A percentile compares a stretch with the other conserved stretches of the same genome.
phyloP scores from a whole-genome alignment of 2,797 vertebrate genomes.

The Gallirallus australis region DNA sequence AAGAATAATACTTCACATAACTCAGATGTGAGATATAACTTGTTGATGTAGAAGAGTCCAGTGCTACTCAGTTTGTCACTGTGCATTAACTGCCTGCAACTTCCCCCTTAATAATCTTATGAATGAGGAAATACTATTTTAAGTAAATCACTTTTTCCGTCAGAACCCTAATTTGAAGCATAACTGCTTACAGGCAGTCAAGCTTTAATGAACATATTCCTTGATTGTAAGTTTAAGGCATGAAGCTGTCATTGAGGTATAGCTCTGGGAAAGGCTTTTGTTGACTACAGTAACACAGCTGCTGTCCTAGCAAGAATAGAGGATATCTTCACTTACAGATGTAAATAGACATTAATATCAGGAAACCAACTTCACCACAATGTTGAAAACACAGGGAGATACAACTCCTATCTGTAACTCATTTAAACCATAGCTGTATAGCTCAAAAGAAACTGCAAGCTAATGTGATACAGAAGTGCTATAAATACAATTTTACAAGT shows the following conservation, averaged over 20 bases:
- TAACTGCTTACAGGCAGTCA: not conserved
- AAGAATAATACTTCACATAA: not conserved
- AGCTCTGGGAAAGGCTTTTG: slow-evolving; percentile 13
- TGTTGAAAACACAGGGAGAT: slow-evolving; percentile 15
- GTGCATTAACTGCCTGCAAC: not conserved
- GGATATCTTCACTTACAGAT: slow-evolving; percentile 2
- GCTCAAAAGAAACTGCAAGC: not conserved
- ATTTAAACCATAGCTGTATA: slow-evolving; percentile 8
- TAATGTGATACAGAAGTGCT: slow-evolving; percentile 1
- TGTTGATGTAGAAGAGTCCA: not conserved
- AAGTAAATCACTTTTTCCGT: not conserved
- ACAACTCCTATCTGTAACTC: slow-evolving; percentile 1
- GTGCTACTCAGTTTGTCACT: not conserved
- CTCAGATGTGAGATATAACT: not conserved
- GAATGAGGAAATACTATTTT: not conserved
- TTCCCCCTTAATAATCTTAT: not conserved
- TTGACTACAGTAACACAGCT: not conserved
- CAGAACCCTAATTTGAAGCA: not conserved
- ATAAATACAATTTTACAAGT: not conserved
- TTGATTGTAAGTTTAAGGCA: not conserved
- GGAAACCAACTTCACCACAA: slow-evolving; percentile 23
- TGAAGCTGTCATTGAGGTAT: not conserved
- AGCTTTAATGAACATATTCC: not conserved
- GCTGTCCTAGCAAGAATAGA: not conserved
- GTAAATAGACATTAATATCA: not conserved